These are phyloP conservation scores for Dicaeum eximium DNA, from an alignment of 2,113 vertebrate species.

Conservation along the genomic window DNA sequence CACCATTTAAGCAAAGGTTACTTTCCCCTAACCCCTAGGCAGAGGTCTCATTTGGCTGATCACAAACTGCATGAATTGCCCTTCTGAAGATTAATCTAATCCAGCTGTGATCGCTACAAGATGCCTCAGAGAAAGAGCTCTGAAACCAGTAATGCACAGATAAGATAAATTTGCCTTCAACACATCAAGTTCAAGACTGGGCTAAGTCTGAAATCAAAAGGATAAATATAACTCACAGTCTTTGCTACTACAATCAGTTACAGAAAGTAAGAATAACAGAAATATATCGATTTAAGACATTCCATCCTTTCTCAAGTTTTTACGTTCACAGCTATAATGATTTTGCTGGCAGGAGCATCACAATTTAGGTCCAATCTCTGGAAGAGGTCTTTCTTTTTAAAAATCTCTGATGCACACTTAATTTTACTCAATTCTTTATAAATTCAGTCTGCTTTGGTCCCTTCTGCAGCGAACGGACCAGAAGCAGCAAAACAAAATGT, in stretches of 20 bases:
- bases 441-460: not conserved
- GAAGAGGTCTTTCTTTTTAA: not conserved
- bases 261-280: not conserved
- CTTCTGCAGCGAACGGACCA: not conserved
- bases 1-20: not conserved
- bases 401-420: not conserved
- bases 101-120: not conserved
- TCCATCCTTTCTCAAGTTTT: not conserved
- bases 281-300: not conserved
- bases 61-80: not conserved
- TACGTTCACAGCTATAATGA: not conserved
- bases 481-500: not conserved
- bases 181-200: not conserved
- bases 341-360: not conserved
- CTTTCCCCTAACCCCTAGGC: not conserved
- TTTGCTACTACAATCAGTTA: not conserved
- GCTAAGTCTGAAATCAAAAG: not conserved
- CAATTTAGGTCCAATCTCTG: not conserved
- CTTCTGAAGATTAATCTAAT: slow-evolving; percentile 18
- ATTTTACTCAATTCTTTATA: not conserved
- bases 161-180: not conserved
- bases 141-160: not conserved
- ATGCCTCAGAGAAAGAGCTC: not conserved
- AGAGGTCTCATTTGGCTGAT: not conserved
- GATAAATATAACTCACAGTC: not conserved